Evolutionary conservation across 2,113 vertebrate species (phyloP).

Genomic region (Bombycilla garrulus): DNA sequence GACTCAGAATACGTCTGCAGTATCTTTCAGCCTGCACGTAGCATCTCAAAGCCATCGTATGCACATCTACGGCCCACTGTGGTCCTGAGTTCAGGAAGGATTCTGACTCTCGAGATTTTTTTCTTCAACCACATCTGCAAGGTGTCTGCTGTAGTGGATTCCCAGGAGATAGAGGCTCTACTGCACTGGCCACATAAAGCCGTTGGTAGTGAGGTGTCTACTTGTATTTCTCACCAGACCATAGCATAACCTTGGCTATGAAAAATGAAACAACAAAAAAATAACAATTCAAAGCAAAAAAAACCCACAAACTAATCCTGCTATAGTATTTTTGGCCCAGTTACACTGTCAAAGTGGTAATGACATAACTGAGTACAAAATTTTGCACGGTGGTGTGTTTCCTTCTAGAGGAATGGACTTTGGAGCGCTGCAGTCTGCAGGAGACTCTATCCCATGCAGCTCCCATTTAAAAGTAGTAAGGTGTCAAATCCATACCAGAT

Average conservation of each 20-base stretch:
- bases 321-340: neutral
- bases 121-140: neutral
- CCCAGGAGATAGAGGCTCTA: neutral
- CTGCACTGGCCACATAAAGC: neutral
- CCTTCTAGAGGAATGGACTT: neutral
- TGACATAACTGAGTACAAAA: neutral
- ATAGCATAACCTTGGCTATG: neutral
- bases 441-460: neutral
- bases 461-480: neutral
- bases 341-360: neutral
- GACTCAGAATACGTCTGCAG: neutral
- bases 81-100: neutral
- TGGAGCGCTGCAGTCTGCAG: neutral
- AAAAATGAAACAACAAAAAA: neutral
- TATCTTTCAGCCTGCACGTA: fast-evolving
- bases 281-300: neutral
- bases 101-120: neutral
- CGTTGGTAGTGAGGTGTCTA: neutral
- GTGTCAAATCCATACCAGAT: neutral
- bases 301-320: neutral
- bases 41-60: neutral
- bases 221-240: neutral
- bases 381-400: neutral
- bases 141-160: neutral
- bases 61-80: fast-evolving